Evolutionary conservation across 1,140 invertebrate genomes (phyloP).

Genomic region (Octopus bimaculoides): DNA sequence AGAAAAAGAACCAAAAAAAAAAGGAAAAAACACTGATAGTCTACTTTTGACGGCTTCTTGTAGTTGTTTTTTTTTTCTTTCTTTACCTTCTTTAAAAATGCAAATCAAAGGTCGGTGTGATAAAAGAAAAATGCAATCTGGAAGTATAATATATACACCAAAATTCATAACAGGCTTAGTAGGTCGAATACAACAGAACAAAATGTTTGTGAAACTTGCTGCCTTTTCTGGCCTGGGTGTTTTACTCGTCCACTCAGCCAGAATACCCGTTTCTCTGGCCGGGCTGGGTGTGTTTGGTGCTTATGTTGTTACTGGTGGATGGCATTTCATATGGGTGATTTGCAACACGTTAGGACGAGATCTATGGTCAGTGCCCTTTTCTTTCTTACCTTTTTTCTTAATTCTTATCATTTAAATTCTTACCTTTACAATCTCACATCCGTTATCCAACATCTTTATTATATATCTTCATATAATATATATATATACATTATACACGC

Average conservation of each 20-base stretch:
- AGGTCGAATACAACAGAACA: background rate
- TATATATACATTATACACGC: too few species aligned
- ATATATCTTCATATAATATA: too few species aligned
- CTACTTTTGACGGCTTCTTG: too few species aligned
- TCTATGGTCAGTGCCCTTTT: conserved; percentile 32
- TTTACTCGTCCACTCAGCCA: background rate
- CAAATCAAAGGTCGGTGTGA: too few species aligned
- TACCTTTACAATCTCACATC: too few species aligned
- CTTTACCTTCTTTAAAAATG: too few species aligned
- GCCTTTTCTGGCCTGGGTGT: background rate
- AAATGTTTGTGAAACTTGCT: background rate
- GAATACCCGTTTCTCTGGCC: conserved; percentile 16
- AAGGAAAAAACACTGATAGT: too few species aligned
- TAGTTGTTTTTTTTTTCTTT: too few species aligned
- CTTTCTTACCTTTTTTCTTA: background rate
- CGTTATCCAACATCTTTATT: too few species aligned
- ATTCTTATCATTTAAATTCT: background rate
- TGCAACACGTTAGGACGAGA: conserved; percentile 41
- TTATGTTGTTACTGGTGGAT: conserved; percentile 47
- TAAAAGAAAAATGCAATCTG: too few species aligned
- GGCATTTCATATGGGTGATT: conserved; percentile 40
- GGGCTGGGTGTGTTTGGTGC: conserved; percentile 24
- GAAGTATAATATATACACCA: background rate
- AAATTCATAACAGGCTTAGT: background rate
- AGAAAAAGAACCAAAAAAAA: too few species aligned